A percentile compares a stretch with the other conserved stretches of the same genome.
phyloP scores from a whole-genome alignment of 2,888 invertebrate genomes.

The Andrena flavipes region DNA sequence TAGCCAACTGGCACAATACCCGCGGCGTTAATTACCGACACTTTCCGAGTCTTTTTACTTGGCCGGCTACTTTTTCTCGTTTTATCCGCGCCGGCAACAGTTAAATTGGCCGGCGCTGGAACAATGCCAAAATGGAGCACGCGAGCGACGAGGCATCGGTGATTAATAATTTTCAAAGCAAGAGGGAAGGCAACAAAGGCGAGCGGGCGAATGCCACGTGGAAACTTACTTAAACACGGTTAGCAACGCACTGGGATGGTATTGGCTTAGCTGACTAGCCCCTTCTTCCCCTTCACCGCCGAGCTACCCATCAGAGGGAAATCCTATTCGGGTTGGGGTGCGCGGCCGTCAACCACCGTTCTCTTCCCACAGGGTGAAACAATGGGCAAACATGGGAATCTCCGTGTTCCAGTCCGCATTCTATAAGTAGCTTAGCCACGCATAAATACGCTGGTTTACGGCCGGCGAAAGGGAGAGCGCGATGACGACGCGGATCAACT shows the following conservation, averaged over 20 bases:
- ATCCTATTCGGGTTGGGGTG: slow-evolving; percentile 41
- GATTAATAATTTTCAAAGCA: slow-evolving; percentile 57
- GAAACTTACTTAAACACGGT: slow-evolving; percentile 44
- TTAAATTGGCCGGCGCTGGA: slow-evolving; percentile 52
- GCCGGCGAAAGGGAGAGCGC: neutral
- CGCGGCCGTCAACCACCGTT: slow-evolving; percentile 12
- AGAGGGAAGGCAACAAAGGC: slow-evolving; percentile 2
- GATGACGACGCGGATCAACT: neutral
- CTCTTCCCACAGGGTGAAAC: slow-evolving; percentile 49
- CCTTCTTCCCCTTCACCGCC: neutral
- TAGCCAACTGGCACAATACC: slow-evolving; percentile 42
- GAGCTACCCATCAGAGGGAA: slow-evolving; percentile 43
- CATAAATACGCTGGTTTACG: slow-evolving; percentile 30
- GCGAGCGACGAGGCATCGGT: slow-evolving; percentile 49
- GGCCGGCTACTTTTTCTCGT: slow-evolving; percentile 12
- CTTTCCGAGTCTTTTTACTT: slow-evolving; percentile 50
- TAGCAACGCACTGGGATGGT: slow-evolving; percentile 23
- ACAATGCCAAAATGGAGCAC: slow-evolving; percentile 49
- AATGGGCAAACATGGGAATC: slow-evolving; percentile 50
- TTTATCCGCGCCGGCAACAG: slow-evolving; percentile 33
- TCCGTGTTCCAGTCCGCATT: slow-evolving; percentile 28
- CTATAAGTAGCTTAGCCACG: slow-evolving; percentile 55
- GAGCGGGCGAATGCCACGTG: neutral
- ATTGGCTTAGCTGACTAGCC: slow-evolving; percentile 15
- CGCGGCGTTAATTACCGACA: slow-evolving; percentile 59